A percentile compares a stretch with the other conserved stretches of the same genome.
Evolutionary conservation across 2,113 vertebrate species (phyloP).

Genomic region (Callospermophilus lateralis): DNA sequence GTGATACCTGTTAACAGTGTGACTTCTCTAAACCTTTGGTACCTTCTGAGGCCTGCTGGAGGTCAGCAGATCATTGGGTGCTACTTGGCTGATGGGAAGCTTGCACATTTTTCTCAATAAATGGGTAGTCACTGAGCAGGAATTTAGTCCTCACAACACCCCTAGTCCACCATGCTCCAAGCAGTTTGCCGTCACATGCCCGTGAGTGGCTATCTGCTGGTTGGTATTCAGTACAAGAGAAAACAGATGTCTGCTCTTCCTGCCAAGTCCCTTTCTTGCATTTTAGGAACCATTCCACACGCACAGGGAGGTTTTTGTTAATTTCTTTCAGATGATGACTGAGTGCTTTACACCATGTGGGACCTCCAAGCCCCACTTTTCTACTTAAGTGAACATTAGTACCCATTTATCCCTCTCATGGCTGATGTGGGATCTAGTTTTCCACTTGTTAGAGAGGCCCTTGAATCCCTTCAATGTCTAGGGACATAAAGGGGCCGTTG

Average conservation of each 20-base stretch:
- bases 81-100: conserved; percentile 54
- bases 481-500: conserved; percentile 60
- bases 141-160: conserved; percentile 79
- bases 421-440: conserved; percentile 80
- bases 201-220: conserved; percentile 85
- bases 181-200: conserved; percentile 85
- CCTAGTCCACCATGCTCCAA: conserved; percentile 84
- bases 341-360: conserved; percentile 69
- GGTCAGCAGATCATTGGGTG: neutral
- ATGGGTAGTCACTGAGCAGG: conserved; percentile 81
- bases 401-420: conserved; percentile 72
- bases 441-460: conserved; percentile 76
- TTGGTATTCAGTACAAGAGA: conserved; percentile 87
- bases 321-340: conserved; percentile 90
- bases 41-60: neutral
- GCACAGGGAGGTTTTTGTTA: conserved; percentile 88
- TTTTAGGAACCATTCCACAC: conserved; percentile 89
- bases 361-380: conserved; percentile 78
- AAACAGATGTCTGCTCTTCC: conserved; percentile 90
- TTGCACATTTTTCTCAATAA: conserved; percentile 77
- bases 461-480: conserved; percentile 63
- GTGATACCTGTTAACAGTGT: conserved; percentile 40
- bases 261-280: conserved; percentile 88
- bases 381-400: conserved; percentile 76
- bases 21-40: neutral